Percentiles rank a stretch among this genome's conserved stretches.
These are phyloP conservation scores for Stenopsyche tienmushanensis DNA, from an alignment of 1,140 invertebrate species.

Conservation along the genomic window DNA sequence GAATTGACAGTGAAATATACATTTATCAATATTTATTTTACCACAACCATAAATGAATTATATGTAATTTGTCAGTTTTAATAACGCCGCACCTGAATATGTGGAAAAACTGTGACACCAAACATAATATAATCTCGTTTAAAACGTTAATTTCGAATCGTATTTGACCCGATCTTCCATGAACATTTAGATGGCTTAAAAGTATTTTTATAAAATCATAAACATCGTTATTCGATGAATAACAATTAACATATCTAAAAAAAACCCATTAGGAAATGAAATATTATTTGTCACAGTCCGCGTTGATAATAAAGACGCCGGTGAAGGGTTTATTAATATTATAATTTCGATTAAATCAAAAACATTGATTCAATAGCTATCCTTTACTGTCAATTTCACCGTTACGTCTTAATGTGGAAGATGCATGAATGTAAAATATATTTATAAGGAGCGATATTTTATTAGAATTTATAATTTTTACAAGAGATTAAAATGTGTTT, in stretches of 20 bases:
- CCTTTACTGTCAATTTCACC: slow-evolving; percentile 11
- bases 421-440: slow-evolving; percentile 17
- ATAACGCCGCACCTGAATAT: neutral
- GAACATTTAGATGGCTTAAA: no score
- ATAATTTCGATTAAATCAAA: neutral
- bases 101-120: slow-evolving; percentile 6
- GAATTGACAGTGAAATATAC: neutral
- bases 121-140: slow-evolving; percentile 14
- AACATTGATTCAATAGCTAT: neutral
- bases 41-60: neutral
- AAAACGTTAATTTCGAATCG: no score
- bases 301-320: slow-evolving; percentile 9
- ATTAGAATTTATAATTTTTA: slow-evolving; percentile 38
- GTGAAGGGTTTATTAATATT: neutral
- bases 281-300: slow-evolving; percentile 1
- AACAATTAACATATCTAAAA: no score
- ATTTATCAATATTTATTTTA: neutral
- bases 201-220: no score
- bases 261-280: no score
- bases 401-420: slow-evolving; percentile 6
- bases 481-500: slow-evolving; percentile 37
- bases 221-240: no score
- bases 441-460: slow-evolving; percentile 11
- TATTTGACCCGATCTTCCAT: no score
- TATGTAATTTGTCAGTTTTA: slow-evolving; percentile 4